A percentile compares a stretch with the other conserved stretches of the same genome.
phyloP scores from a whole-genome alignment of 2,113 vertebrate genomes.

The Pteronura brasiliensis region DNA sequence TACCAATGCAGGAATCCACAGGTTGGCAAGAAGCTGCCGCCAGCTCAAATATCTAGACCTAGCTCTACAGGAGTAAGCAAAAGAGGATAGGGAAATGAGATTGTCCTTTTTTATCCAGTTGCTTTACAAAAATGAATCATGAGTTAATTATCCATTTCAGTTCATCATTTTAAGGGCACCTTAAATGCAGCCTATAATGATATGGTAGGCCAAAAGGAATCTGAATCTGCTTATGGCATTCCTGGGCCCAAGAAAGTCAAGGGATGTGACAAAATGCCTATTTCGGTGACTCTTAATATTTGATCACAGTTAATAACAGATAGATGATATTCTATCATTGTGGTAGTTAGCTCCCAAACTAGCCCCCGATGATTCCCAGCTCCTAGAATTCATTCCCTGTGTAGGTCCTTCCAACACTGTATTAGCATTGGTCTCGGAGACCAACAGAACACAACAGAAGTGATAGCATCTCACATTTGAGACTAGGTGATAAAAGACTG shows the following conservation, averaged over 20 bases:
- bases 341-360: neutral
- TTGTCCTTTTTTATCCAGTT: neutral
- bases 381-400: neutral
- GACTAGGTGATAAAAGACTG: neutral
- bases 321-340: neutral
- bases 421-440: neutral
- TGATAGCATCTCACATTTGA: neutral
- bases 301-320: neutral
- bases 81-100: conserved; percentile 66
- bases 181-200: neutral
- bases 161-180: neutral
- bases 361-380: neutral
- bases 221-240: neutral
- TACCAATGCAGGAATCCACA: conserved; percentile 77
- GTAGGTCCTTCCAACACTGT: neutral
- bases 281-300: neutral
- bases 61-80: conserved; percentile 78
- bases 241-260: neutral
- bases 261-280: neutral
- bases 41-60: conserved; percentile 77
- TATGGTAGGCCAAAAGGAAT: neutral
- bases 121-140: neutral
- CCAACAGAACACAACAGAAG: neutral
- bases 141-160: neutral
- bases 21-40: conserved; percentile 73